Evolutionary conservation across 92 coral and sea anemone species (phyloP).

Genomic region (Desmophyllum pertusum): DNA sequence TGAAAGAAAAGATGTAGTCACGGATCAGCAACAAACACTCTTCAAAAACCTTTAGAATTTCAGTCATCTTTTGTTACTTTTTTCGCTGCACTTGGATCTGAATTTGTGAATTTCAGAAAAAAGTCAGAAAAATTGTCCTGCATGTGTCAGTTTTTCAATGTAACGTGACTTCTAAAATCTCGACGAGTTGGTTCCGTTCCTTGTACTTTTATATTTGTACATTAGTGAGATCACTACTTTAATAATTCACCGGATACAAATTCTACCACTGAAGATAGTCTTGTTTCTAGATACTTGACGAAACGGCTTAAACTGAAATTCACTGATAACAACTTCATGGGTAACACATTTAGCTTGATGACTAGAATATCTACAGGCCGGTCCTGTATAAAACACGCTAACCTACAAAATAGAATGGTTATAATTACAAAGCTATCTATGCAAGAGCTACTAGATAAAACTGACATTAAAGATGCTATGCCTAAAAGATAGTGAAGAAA

Average conservation of each 20-base stretch:
- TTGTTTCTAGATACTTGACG: not conserved
- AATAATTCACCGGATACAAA: not conserved
- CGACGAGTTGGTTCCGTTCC: not conserved
- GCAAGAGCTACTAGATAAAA: not conserved
- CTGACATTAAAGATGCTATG: not conserved
- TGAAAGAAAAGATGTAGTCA: not conserved
- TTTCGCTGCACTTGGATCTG: not conserved
- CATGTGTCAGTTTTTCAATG: not conserved
- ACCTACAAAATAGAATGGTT: not conserved
- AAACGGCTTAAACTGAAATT: too few relatives aligned
- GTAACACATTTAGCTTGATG: not conserved
- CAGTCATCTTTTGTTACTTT: not conserved
- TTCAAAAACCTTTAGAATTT: not conserved
- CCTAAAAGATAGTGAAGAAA: not conserved
- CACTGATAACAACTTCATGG: too few relatives aligned
- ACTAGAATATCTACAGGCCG: not conserved
- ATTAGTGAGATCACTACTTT: not conserved
- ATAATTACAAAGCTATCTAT: not conserved
- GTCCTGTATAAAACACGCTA: not conserved
- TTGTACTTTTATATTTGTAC: not conserved
- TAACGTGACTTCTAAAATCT: not conserved
- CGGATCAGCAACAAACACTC: not conserved
- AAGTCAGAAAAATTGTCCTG: not conserved
- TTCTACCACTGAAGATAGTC: not conserved
- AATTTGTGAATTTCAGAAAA: not conserved